Percentiles rank a stretch among this genome's conserved stretches.
Conservation (phyloP, 2,113 vertebrate species). For the Anarhynchus alexandrinus region DNA sequence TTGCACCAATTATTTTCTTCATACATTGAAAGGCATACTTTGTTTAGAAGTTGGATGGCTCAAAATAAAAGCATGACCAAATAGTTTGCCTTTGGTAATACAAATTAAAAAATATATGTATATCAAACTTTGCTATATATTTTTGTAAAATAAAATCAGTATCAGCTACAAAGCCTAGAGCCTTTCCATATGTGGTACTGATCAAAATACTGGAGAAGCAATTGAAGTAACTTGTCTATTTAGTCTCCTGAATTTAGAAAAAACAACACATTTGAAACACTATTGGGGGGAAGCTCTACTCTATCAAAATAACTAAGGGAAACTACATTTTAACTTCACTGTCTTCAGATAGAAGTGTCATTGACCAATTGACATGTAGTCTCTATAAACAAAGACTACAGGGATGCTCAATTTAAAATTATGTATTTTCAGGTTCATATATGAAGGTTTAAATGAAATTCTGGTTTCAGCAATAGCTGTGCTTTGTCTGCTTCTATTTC, state of each 20-base stretch:
- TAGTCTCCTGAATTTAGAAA: background rate
- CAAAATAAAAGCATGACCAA: background rate
- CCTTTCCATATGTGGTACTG: background rate
- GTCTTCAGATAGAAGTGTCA: background rate
- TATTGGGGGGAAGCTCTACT: background rate
- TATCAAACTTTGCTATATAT: background rate
- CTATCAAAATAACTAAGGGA: background rate
- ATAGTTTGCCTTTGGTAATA: background rate
- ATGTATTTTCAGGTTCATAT: background rate
- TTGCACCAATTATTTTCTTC: background rate
- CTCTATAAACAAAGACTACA: background rate
- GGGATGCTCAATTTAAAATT: background rate
- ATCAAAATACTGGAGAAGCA: background rate
- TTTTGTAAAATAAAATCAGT: background rate
- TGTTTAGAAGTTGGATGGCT: background rate
- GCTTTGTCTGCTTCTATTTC: background rate
- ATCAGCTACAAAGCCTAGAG: background rate
- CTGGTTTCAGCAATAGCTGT: slow-evolving; percentile 7
- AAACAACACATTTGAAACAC: background rate
- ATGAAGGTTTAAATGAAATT: background rate
- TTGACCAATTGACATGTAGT: background rate
- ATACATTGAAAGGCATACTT: background rate
- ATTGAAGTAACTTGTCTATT: background rate
- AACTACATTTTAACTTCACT: background rate
- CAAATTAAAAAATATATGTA: background rate